phyloP scores from a whole-genome alignment of 2,797 vertebrate species.

The Neopelma chrysocephalum region DNA sequence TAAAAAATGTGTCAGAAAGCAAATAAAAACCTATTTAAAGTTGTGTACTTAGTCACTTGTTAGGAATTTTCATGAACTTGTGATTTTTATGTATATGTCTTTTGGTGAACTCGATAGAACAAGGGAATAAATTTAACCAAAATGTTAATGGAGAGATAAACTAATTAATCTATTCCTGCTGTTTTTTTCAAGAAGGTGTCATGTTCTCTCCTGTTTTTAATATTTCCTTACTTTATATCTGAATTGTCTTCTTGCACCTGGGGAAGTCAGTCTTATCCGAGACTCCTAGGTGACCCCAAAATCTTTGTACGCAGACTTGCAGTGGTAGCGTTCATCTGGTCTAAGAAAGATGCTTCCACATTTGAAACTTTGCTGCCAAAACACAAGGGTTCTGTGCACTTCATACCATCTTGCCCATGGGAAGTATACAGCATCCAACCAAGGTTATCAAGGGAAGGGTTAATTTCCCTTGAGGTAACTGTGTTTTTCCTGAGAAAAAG shows the following conservation, averaged over 20 bases:
- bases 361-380: neutral
- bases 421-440: neutral
- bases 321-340: neutral
- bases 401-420: neutral
- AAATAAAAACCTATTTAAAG: neutral
- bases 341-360: neutral
- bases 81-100: neutral
- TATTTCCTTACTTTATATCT: neutral
- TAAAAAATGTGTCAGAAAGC: neutral
- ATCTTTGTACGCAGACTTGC: neutral
- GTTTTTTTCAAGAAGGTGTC: neutral
- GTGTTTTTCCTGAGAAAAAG: neutral
- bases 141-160: neutral
- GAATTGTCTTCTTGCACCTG: neutral
- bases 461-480: neutral
- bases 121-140: neutral
- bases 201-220: neutral
- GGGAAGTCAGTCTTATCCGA: neutral
- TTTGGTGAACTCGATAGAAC: neutral
- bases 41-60: rapidly evolving
- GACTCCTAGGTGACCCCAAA: neutral
- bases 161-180: neutral
- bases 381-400: neutral
- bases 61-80: neutral
- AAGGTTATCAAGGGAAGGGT: neutral